Evolutionary conservation across 2,797 vertebrate genomes (phyloP).

Genomic region (Platalea minor): DNA sequence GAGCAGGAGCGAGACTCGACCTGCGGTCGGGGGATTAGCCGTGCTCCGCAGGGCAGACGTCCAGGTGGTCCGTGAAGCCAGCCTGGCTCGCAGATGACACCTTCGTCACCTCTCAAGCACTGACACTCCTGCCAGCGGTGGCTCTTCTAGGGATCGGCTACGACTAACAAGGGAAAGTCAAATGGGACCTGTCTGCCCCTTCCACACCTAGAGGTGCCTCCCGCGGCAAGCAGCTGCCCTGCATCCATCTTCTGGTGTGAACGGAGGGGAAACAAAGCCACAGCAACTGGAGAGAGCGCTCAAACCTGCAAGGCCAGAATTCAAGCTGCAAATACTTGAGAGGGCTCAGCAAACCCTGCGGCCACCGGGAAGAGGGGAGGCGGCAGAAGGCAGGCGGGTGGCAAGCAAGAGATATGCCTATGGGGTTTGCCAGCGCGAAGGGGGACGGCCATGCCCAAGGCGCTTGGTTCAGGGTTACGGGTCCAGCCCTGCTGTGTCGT

Average conservation of each 20-base stretch:
- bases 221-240: neutral
- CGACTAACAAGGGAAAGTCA: neutral
- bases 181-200: neutral
- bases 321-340: neutral
- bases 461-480: neutral
- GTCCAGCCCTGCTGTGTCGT: neutral
- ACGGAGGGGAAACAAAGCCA: neutral
- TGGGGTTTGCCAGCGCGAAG: accelerated
- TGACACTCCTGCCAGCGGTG: neutral
- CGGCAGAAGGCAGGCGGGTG: neutral
- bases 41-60: neutral
- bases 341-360: neutral
- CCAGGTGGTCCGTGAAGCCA: neutral
- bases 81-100: neutral
- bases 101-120: neutral
- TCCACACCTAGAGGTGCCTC: neutral
- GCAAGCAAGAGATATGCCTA: neutral
- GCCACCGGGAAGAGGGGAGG: neutral
- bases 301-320: neutral
- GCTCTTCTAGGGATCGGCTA: neutral
- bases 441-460: too few relatives aligned
- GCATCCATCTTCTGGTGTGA: neutral
- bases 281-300: neutral
- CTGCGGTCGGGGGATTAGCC: neutral
- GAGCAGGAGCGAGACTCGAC: neutral